Evolutionary conservation across 2,797 vertebrate genomes (phyloP).

Genomic region (Manis javanica): DNA sequence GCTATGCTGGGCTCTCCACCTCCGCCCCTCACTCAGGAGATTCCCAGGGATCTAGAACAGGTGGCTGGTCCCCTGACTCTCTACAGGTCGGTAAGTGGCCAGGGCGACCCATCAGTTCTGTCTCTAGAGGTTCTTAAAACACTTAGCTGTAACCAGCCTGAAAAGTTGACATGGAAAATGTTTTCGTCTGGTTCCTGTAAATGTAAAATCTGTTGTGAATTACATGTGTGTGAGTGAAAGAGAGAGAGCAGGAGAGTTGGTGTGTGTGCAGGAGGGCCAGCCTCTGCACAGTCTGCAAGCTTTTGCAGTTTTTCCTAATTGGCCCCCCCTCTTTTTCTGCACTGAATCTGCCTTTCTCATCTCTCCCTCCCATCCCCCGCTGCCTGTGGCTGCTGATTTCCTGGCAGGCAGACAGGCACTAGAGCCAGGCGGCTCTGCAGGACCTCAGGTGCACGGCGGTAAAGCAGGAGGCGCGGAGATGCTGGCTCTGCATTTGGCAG

Average conservation of each 20-base stretch:
- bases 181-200: constrained; percentile 37
- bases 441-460: constrained; percentile 8
- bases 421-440: neutral
- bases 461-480: neutral
- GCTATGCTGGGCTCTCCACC: neutral
- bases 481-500: neutral
- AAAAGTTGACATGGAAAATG: constrained; percentile 73
- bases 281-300: constrained; percentile 23
- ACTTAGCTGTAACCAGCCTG: constrained; percentile 62
- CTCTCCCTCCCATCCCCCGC: neutral
- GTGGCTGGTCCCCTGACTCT: neutral
- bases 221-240: constrained; percentile 23
- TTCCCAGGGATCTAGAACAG: neutral
- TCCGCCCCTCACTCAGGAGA: neutral
- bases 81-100: neutral
- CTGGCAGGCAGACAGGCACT: neutral
- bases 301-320: constrained; percentile 70
- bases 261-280: neutral
- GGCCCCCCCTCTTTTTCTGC: constrained; percentile 42
- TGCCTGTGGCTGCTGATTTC: neutral
- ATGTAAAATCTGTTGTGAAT: constrained; percentile 68
- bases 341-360: constrained; percentile 14
- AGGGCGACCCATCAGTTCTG: neutral
- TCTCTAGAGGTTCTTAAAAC: constrained; percentile 28
- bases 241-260: constrained; percentile 16